A percentile compares a stretch with the other conserved stretches of the same genome.
These are phyloP conservation scores for Dicyrtoma fusca DNA, from an alignment of 2,888 invertebrate species.

Conservation along the genomic window DNA sequence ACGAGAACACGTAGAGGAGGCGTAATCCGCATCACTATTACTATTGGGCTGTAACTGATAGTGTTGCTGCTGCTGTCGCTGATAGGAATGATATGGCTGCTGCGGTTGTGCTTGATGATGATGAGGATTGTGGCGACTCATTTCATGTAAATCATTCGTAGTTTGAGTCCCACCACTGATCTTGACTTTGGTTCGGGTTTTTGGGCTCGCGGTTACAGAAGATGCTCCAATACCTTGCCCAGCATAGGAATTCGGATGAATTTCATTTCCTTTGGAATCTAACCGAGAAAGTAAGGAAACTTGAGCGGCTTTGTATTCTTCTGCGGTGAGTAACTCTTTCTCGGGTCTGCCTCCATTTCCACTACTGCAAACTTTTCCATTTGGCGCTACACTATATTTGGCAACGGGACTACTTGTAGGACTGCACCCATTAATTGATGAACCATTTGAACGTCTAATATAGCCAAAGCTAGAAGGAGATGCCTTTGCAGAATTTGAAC, in stretches of 20 bases:
- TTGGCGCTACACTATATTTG: slow-evolving; percentile 49
- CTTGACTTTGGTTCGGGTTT: slow-evolving; percentile 66
- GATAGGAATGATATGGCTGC: slow-evolving; percentile 57
- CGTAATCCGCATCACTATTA: slow-evolving; percentile 36
- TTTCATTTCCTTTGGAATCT: slow-evolving; percentile 43
- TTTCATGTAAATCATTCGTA: slow-evolving; percentile 62
- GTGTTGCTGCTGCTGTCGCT: slow-evolving; percentile 64
- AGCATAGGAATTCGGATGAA: slow-evolving; percentile 41
- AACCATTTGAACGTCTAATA: slow-evolving; percentile 39
- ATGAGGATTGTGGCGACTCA: slow-evolving; percentile 44
- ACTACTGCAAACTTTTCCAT: slow-evolving; percentile 39
- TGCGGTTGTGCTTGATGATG: slow-evolving; percentile 45
- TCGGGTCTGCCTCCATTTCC: slow-evolving; percentile 32
- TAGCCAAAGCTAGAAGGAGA: slow-evolving; percentile 39
- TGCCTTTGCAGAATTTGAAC: slow-evolving; percentile 22
- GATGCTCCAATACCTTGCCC: not conserved
- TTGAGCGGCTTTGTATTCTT: slow-evolving; percentile 52
- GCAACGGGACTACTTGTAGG: slow-evolving; percentile 29
- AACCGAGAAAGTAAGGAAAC: slow-evolving; percentile 43
- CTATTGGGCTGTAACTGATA: slow-evolving; percentile 59
- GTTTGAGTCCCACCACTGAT: slow-evolving; percentile 90
- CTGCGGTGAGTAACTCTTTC: slow-evolving; percentile 51
- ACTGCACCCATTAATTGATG: slow-evolving; percentile 16
- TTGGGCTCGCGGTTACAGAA: slow-evolving; percentile 43
- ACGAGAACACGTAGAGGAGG: slow-evolving; percentile 42